Base-by-base conservation (phyloP, 2,113 vertebrate species). In the Zapus hudsonius region DNA sequence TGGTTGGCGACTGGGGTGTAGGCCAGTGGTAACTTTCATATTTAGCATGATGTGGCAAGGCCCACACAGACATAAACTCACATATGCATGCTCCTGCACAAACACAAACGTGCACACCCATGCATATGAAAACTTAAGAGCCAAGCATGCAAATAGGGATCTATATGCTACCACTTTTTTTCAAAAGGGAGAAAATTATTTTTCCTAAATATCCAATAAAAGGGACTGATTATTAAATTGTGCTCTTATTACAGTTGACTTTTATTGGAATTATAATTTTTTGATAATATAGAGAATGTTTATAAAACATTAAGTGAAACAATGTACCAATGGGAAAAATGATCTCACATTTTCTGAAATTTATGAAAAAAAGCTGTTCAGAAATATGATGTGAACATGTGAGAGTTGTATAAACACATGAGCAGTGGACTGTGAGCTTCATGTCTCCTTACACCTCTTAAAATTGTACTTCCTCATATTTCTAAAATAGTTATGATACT, bases 241-340 rank as follows among this genome's bases (percentile, higher is more conserved):
- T 64, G 55, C 83, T 44, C 7, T 8, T 19, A 33, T 94, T n/a
- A 63, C 36, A 80, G 13, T 16, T 96, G 5, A 75, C 59, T 92
- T 88, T 78, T 20, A 67, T 76, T 85, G 75, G 61, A 91, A 84
- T 89, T 86, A 40, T 64, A 63, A 52, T 47, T 84, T 94, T 72
- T 88, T 85, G 72, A 52, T 83, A 47, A 76, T 25, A 76, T 55
- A 55, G 27, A 85, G 82, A 67, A 91, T 88, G 25, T 2, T 47
- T 87, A 31, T 76, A n/a, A 89, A 82, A 33, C 20, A 84, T n/a
- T 94, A 84, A 85, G 2, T 66, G 52, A 92, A 95, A n/a, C 11
- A 42, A 2, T 47, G 33, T 67, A 64, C 33, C 38, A 84, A 25
- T 17, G 52, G 5, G 10, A 78, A 70, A 13, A 75, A 66, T 81